Conservation (phyloP, 2,113 vertebrate species). For the Limnothrissa miodon region DNA sequence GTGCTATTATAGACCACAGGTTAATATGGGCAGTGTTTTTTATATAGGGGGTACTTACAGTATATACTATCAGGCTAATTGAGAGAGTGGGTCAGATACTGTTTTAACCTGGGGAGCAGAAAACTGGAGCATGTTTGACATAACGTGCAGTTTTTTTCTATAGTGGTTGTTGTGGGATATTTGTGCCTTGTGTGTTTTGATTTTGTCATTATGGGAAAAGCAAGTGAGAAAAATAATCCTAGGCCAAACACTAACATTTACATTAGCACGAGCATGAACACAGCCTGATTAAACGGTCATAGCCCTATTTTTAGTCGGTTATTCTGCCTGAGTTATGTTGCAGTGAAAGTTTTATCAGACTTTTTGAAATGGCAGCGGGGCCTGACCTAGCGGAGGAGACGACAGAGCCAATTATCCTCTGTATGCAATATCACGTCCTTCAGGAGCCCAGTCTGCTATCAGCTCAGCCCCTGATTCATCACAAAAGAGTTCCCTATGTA, state of each 20-base stretch:
- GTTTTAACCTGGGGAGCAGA: conserved; percentile 21
- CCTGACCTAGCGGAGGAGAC: background rate
- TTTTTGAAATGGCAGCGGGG: background rate
- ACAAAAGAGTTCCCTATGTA: conserved; percentile 28
- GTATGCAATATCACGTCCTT: background rate
- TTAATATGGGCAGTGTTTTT: conserved; percentile 65
- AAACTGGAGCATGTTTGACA: background rate
- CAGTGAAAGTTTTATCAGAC: background rate
- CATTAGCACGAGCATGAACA: background rate
- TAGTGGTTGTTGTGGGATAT: background rate
- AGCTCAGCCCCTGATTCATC: conserved; percentile 35
- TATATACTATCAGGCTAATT: conserved; percentile 54
- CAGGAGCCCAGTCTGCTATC: conserved; percentile 39
- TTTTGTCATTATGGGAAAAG: background rate
- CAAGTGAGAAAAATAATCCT: too few relatives aligned
- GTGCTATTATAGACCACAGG: conserved; percentile 60
- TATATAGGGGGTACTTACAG: conserved; percentile 42
- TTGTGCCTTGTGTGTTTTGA: background rate
- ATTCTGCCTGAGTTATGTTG: background rate
- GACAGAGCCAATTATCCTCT: conserved; percentile 9
- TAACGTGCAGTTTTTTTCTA: background rate
- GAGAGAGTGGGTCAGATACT: conserved; percentile 43
- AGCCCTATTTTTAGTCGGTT: background rate
- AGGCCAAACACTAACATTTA: background rate
- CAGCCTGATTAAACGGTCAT: background rate